Percentiles rank a stretch among this genome's conserved stretches.
Evolutionary conservation across 2,113 vertebrate species (phyloP).

Genomic region (Haliaeetus leucogaster): DNA sequence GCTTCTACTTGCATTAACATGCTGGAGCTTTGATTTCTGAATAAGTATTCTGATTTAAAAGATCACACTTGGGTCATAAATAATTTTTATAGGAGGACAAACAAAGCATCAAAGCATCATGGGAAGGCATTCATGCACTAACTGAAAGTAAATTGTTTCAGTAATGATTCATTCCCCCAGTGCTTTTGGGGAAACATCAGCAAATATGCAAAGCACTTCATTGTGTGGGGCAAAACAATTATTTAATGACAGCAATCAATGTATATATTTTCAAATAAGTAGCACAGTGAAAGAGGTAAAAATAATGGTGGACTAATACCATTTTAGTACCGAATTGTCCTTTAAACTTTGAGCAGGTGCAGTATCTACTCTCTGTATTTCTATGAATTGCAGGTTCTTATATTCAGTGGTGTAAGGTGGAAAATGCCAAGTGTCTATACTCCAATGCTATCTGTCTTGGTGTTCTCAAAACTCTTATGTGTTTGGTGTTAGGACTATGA

Average conservation of each 20-base stretch:
- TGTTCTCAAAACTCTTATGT: not conserved
- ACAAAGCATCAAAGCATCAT: constrained; percentile 83
- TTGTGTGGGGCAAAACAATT: constrained; percentile 64
- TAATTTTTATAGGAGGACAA: constrained; percentile 92
- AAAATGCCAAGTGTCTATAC: not conserved
- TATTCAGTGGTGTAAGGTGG: not conserved
- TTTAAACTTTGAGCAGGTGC: not conserved
- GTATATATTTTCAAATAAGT: constrained; percentile 44
- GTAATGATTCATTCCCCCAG: constrained; percentile 86
- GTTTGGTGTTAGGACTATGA: not conserved
- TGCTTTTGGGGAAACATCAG: constrained; percentile 79
- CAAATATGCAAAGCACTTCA: constrained; percentile 83
- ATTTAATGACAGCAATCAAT: constrained; percentile 47
- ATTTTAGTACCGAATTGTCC: not conserved
- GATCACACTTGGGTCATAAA: constrained; percentile 89
- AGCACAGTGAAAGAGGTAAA: not conserved
- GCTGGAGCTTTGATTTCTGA: constrained; percentile 86
- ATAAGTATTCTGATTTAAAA: constrained; percentile 88
- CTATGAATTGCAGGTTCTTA: constrained; percentile 22
- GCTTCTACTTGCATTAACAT: constrained; percentile 81
- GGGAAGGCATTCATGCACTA: constrained; percentile 86
- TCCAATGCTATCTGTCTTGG: not conserved
- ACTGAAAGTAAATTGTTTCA: constrained; percentile 88
- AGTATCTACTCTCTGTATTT: not conserved
- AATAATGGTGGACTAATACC: not conserved